Base-by-base conservation (phyloP, 2,888 invertebrate genomes). In the Hyposoter didymator region DNA sequence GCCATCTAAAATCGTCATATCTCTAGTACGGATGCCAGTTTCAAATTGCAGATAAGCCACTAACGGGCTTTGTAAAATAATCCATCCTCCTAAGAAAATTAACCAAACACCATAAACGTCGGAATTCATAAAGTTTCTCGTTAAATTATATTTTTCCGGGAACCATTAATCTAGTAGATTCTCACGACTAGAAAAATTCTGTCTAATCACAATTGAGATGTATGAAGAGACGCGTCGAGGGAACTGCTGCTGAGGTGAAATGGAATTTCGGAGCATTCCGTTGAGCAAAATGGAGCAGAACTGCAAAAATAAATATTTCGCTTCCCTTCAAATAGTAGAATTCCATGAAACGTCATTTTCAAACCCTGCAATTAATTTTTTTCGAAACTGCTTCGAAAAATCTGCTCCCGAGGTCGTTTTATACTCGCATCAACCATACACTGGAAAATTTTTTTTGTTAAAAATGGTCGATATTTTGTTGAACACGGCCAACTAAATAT, bases 31-130 rank as follows among this genome's bases (percentile, higher is more conserved):
- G 19, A n/a, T 22, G 64, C 49, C 22, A 67, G 78, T 35, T 49
- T 70, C 32, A 52, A 55, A 62, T 62, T 69, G 19, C 75, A 84
- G 80, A 84, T 74, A 82, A 81, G 43, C 49, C 45, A 10, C 28
- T 2, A 76, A 43, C 19, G 59, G 14, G 78, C 14, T 70, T 47
- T 62, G 19, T 19, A 45, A 76, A 70, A 64, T 45, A 64, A 76
- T 64, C 22, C 39, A 32, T 28, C 32, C 19, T 59, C 10, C 55
- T 22, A 35, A 67, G 47, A 67, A 74, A 82, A 76, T 62, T 70
- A 78, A 19, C 28, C 28, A 64, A 78, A 72, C 3, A 43, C 3
- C 43, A 78, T 59, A 59, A 73, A 62, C 32, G 17, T 39, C 39
- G 22, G 32, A 22, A 35, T 32, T 35, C 10, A 45, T 35, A 2